phyloP scores from a whole-genome alignment of 2,888 invertebrate species.

The Cylloceria caligata region DNA sequence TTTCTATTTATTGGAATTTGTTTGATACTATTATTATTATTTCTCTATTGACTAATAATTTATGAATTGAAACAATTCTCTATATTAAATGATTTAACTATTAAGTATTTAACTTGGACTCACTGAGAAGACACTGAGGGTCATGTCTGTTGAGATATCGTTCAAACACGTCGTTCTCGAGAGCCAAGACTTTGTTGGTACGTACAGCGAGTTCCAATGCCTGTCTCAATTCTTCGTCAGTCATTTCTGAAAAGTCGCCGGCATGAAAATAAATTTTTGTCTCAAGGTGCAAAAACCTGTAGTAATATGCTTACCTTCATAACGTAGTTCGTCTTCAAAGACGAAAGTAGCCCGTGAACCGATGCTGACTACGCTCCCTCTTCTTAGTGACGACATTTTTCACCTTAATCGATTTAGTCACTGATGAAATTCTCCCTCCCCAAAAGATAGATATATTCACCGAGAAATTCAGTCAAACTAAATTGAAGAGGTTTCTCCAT shows the following conservation, averaged over 20 bases:
- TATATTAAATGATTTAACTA: too few relatives aligned
- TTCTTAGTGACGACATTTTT: conserved; percentile 67
- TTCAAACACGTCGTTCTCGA: conserved; percentile 87
- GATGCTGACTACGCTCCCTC: conserved; percentile 66
- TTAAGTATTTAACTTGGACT: conserved; percentile 71
- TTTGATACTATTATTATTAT: too few relatives aligned
- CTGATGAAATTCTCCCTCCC: not conserved
- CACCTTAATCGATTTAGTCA: conserved; percentile 8
- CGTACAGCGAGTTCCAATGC: conserved; percentile 70
- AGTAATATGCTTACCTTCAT: conserved; percentile 66
- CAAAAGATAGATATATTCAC: conserved; percentile 11
- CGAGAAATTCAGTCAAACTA: not conserved
- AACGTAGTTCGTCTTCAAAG: conserved; percentile 68
- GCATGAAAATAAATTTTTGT: conserved; percentile 37
- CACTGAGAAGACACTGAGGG: conserved; percentile 85
- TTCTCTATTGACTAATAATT: too few relatives aligned
- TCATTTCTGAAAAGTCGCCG: conserved; percentile 71
- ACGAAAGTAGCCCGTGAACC: conserved; percentile 62
- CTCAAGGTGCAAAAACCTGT: conserved; percentile 14
- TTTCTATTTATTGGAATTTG: too few relatives aligned
- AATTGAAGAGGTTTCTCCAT: conserved; percentile 9
- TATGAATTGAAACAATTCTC: too few relatives aligned
- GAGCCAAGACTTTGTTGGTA: conserved; percentile 77
- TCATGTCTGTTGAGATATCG: conserved; percentile 85
- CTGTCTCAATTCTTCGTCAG: conserved; percentile 73